Evolutionary conservation across 2,888 invertebrate genomes (phyloP), one percentile per base, ranked within the genome.

Genomic region (Ditylenchus weischeri): DNA sequence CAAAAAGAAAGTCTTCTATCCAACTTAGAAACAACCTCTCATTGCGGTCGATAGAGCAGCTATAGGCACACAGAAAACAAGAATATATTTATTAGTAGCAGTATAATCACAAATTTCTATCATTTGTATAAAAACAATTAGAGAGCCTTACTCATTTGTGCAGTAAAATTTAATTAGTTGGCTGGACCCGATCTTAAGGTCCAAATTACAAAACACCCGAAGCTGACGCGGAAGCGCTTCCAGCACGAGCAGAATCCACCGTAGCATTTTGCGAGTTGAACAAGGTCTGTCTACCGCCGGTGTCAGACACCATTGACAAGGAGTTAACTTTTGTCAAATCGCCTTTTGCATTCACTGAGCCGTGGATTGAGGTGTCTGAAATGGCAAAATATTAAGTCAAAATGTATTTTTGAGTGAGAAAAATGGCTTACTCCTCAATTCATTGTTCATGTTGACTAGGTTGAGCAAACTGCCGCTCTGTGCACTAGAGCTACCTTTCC

Each of bases 221-320:
- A 65, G 57, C 59, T 23, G 57, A 35, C 7, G 65, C 65, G 11
- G 50, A 50, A 29, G 65, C 65, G 18, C 47, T 47, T 18, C 58
- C 57, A 23, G 64, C 21, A 1, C 65, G 64, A 21, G 59, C 21
- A 18, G 65, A 64, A 36, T 51, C 48, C n/a, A 19, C 21, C 23
- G 65, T 64, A 19, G 65, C 65, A 29, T 64, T 64, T 65, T 64
- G 65, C 21, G 57, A 64, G 63, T 64, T 64, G 36, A 60, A 64
- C 15, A 64, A 19, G 15, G 65, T 57, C 62, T 64, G 65, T 19
- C 47, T 48, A 43, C 65, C 65, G 43, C 38, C 65, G 15, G 29
- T 57, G 59, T 64, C 65, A 8, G 65, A n/a, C 10, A 64, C 63
- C 49, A 64, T 47, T 15, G 65, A 64, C 58, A 64, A 36, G 0